Percentiles rank a stretch among this genome's conserved stretches.
phyloP scores from a whole-genome alignment of 2,113 vertebrate species.

The Solea senegalensis region DNA sequence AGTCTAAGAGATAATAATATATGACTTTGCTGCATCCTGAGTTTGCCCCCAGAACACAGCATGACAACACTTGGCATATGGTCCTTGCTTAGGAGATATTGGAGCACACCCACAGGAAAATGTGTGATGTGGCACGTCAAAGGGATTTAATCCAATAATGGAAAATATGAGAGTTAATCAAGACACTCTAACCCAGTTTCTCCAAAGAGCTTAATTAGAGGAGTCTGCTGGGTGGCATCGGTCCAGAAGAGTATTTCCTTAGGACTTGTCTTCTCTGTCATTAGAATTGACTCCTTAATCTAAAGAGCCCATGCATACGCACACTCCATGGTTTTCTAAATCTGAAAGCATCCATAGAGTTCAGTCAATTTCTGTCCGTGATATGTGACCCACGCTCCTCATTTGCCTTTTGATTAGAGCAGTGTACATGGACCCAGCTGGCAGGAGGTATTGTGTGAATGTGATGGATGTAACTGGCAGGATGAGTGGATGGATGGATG shows the following conservation, averaged over 20 bases:
- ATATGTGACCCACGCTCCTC: not conserved
- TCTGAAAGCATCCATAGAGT: conserved; percentile 1
- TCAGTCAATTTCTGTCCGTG: not conserved
- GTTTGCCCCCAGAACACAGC: not conserved
- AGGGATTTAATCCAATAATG: conserved; percentile 59
- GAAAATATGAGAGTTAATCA: conserved; percentile 60
- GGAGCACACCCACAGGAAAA: conserved; percentile 37
- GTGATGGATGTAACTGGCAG: conserved; percentile 6
- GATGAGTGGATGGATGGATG: not conserved
- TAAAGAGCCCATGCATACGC: conserved; percentile 8
- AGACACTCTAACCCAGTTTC: conserved; percentile 54
- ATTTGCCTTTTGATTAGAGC: conserved; percentile 1
- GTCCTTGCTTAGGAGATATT: conserved; percentile 14
- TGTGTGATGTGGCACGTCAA: conserved; percentile 34
- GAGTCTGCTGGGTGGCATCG: conserved; percentile 35
- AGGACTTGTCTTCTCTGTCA: conserved; percentile 21
- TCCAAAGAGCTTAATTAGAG: conserved; percentile 56
- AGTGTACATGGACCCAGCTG: not conserved
- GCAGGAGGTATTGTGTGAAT: not conserved
- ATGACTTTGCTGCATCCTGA: conserved; percentile 1
- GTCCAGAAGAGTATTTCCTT: conserved; percentile 34
- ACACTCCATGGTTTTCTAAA: not conserved
- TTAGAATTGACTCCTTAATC: conserved; percentile 16
- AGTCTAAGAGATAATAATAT: conserved; percentile 14
- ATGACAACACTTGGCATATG: conserved; percentile 27